Evolutionary conservation across 2,113 vertebrate species (phyloP).

Genomic region (Chloebia gouldiae): DNA sequence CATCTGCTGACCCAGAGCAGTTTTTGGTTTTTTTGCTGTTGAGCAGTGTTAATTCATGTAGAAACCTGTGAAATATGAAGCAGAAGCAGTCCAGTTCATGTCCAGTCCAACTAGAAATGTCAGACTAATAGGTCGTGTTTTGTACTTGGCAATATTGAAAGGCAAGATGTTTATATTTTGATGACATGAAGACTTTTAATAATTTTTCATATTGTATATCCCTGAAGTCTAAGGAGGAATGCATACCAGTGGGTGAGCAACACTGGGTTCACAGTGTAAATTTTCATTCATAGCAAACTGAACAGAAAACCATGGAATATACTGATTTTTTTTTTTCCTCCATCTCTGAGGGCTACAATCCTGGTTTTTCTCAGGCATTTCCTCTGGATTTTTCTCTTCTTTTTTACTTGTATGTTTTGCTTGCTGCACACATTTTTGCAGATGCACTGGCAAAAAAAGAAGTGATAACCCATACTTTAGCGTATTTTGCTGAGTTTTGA

Average conservation of each 20-base stretch:
- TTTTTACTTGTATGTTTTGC: not conserved
- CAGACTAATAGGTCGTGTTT: not conserved
- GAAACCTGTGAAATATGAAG: constrained; percentile 39
- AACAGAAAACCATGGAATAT: not conserved
- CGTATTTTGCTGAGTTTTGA: not conserved
- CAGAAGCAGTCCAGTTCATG: constrained; percentile 15
- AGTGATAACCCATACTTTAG: not conserved
- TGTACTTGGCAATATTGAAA: not conserved
- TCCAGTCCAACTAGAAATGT: constrained; percentile 1
- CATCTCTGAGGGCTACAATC: not conserved
- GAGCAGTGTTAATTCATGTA: constrained; percentile 24
- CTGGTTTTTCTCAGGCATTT: not conserved
- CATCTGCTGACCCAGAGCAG: not conserved
- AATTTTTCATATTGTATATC: not conserved
- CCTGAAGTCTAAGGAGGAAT: not conserved
- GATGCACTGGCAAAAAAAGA: not conserved
- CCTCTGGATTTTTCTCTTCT: not conserved
- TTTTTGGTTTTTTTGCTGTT: not conserved
- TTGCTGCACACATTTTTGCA: not conserved
- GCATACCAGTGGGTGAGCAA: not conserved
- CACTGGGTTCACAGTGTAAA: not conserved
- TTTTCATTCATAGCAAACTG: not conserved
- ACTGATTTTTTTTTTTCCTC: not conserved
- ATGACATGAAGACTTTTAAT: not conserved
- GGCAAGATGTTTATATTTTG: not conserved